Conservation (phyloP, 2,888 invertebrate genomes). For the Erebia aethiops region DNA sequence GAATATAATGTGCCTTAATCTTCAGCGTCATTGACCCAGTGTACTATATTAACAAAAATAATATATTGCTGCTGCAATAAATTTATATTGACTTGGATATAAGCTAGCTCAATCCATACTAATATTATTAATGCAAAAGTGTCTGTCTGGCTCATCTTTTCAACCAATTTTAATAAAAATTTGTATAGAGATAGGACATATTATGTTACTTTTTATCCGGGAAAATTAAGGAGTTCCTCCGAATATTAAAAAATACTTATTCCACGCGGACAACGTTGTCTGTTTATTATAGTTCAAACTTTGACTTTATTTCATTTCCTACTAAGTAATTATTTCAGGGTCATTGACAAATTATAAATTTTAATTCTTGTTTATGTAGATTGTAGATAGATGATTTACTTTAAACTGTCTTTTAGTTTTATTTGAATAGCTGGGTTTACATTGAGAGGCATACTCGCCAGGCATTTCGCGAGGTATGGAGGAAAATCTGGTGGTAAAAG, state of each 20-base stretch:
- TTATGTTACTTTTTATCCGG: too few relatives aligned
- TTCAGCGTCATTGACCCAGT: constrained; percentile 38
- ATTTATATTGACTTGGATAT: neutral
- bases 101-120: neutral
- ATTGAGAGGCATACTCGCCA: neutral
- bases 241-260: too few relatives aligned
- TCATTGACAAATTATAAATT: constrained; percentile 8
- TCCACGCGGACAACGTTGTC: too few relatives aligned
- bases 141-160: too few relatives aligned
- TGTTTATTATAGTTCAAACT: neutral
- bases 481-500: too few relatives aligned
- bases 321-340: constrained; percentile 8
- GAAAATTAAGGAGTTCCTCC: too few relatives aligned
- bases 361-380: neutral
- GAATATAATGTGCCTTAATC: constrained; percentile 30
- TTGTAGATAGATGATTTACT: neutral
- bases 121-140: too few relatives aligned
- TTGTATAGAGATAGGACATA: too few relatives aligned
- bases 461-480: too few relatives aligned
- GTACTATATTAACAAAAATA: constrained; percentile 33
- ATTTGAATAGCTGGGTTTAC: neutral
- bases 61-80: constrained; percentile 12
- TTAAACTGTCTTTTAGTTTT: neutral
- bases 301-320: neutral
- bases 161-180: too few relatives aligned